phyloP scores from a whole-genome alignment of 1,140 invertebrate species.

The Bombus affinis region DNA sequence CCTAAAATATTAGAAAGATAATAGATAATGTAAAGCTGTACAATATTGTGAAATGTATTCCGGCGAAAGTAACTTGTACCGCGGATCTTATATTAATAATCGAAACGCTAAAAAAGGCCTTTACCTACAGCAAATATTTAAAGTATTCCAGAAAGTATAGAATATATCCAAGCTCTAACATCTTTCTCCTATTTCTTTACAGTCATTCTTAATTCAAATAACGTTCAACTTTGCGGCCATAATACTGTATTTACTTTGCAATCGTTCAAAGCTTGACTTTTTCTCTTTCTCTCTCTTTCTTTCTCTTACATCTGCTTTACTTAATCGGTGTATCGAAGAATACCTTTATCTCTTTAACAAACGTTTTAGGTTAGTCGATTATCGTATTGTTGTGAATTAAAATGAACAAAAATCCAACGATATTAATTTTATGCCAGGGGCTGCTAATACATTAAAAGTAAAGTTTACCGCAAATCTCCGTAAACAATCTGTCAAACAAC shows the following conservation, averaged over 20 bases:
- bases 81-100: neutral
- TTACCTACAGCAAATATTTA: neutral
- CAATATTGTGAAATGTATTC: neutral
- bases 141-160: neutral
- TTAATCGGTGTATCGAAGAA: neutral
- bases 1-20: neutral
- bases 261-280: neutral
- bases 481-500: conserved; percentile 4
- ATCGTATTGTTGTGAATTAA: too few species aligned
- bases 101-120: neutral
- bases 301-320: neutral
- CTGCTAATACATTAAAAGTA: neutral
- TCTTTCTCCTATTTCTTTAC: neutral
- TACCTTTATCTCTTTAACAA: neutral
- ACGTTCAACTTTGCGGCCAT: neutral
- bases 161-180: neutral
- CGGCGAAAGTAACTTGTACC: neutral
- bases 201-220: neutral
- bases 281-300: too few species aligned
- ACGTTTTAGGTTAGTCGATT: too few species aligned
- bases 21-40: neutral
- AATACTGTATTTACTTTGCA: neutral
- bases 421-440: too few species aligned
- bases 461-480: neutral
- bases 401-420: too few species aligned